These are phyloP conservation scores for Phrynocephalus vlangalii DNA, from an alignment of 2,797 vertebrate genomes.

Conservation along the genomic window DNA sequence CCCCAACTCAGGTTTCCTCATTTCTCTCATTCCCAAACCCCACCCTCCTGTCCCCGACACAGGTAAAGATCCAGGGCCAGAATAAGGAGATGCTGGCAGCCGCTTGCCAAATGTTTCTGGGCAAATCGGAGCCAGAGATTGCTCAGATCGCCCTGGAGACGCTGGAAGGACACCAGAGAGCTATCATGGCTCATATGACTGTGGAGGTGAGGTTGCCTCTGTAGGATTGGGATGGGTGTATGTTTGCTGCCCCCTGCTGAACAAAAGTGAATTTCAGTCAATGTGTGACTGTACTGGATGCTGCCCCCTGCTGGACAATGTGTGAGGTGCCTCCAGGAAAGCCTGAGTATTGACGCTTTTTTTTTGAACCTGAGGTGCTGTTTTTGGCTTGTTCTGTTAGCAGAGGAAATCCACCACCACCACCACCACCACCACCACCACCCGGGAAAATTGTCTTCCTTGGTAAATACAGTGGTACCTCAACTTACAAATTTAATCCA, in stretches of 20 bases:
- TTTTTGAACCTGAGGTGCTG: too few species aligned
- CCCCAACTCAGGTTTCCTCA: neutral
- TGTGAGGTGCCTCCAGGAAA: neutral
- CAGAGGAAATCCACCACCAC: too few species aligned
- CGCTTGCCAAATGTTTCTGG: conserved; percentile 97
- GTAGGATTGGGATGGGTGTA: neutral
- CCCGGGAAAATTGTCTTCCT: too few species aligned
- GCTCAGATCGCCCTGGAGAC: conserved; percentile 92
- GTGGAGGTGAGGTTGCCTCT: conserved; percentile 84
- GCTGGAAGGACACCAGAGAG: conserved; percentile 95
- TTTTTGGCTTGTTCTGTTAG: too few species aligned
- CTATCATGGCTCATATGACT: conserved; percentile 96
- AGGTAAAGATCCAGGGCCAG: conserved; percentile 98
- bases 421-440: too few species aligned
- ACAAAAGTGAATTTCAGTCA: neutral
- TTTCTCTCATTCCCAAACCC: neutral
- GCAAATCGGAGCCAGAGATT: conserved; percentile 89
- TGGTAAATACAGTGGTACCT: neutral
- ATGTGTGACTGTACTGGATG: neutral
- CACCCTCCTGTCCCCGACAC: neutral
- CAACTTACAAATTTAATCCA: too few species aligned
- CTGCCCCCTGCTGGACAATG: neutral
- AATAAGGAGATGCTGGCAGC: conserved; percentile 97
- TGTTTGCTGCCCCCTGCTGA: neutral
- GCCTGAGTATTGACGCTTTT: too few species aligned